These are phyloP conservation scores for Hepsetus odoe DNA, from an alignment of 2,113 vertebrate species.

Conservation along the genomic window DNA sequence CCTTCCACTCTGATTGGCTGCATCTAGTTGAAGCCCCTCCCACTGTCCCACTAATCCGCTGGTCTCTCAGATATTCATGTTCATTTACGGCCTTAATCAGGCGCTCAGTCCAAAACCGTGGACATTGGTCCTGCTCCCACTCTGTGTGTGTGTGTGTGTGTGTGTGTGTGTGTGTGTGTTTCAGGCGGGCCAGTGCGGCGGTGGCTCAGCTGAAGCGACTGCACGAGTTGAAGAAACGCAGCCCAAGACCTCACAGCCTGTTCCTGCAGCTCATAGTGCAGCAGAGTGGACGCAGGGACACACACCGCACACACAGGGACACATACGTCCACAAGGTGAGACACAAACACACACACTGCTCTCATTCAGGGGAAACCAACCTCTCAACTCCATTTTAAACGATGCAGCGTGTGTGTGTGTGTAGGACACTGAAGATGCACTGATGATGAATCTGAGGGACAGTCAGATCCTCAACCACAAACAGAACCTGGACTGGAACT, in stretches of 20 bases:
- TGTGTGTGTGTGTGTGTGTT: background rate
- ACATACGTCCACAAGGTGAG: conserved; percentile 84
- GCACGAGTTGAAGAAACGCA: conserved; percentile 87
- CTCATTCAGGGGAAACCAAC: background rate
- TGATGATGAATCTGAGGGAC: conserved; percentile 83
- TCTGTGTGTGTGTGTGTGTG: background rate
- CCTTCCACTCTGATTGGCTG: too few species aligned
- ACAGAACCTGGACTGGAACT: conserved; percentile 88
- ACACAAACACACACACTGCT: conserved; percentile 13
- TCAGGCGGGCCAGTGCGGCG: conserved; percentile 83
- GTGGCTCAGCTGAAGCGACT: conserved; percentile 86
- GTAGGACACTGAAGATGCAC: conserved; percentile 86
- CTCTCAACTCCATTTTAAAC: background rate
- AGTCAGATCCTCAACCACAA: conserved; percentile 88
- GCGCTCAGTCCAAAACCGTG: too few species aligned
- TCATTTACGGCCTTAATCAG: too few species aligned
- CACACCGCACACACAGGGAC: conserved; percentile 83
- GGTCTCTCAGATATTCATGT: too few species aligned
- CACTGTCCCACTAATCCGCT: too few species aligned
- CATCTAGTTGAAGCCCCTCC: too few species aligned
- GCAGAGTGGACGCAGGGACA: conserved; percentile 81
- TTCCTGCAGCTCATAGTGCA: conserved; percentile 87
- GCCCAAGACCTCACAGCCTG: conserved; percentile 84
- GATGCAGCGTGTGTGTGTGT: background rate
- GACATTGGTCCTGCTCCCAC: too few species aligned